Base-by-base conservation (phyloP, 2,888 invertebrate genomes). In the Caenorhabditis sp. region DNA sequence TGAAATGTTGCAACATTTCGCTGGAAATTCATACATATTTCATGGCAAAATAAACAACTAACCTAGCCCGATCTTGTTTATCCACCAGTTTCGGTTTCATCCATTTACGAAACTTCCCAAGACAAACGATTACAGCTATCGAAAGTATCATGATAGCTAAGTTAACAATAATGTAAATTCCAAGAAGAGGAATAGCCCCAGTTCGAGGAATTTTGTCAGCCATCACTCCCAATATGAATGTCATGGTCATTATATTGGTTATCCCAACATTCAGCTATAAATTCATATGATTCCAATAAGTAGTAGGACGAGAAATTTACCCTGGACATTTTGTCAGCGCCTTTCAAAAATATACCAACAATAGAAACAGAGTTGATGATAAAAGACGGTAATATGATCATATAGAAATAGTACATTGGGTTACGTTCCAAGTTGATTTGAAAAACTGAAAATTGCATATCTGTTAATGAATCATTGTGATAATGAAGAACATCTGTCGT, bases 201-300 rank as follows among this genome's bases (percentile, higher is more conserved):
- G 73, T 68, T 62, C 54, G 58, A 23, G 73, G 73, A 19, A 73
- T 73, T 54, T 68, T 68, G 27, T 73, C 73, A 43, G 73, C 61
- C 73, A 73, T 73, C 0, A 73, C 73, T 17, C 73, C 73, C 8
- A 73, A 68, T n/a, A 73, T 68, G 8, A 73, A 73, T 2, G 73
- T 73, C 73, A 73, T 73, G 36, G 73, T 73, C 73, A 73, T 73
- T 17, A 73, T 68, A 27, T 73, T 73, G 14, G 73, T 73, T 1
- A 73, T 50, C 0, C 73, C 73, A 0, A 73, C 65, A 27, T 68
- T 68, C 2, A 73, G n/a, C 73, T 73, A 58, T 50, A 65, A 54
- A 24, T 27, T 57, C 17, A 17, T n/a, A 3, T 19, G 10, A 31
- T 31, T 31, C 4, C 10, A 31, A 6, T 31, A n/a, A n/a, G n/a